Evolutionary conservation across 2,797 vertebrate genomes (phyloP), one percentile per base, ranked within the genome.

Genomic region (Chloroceryle amazona): DNA sequence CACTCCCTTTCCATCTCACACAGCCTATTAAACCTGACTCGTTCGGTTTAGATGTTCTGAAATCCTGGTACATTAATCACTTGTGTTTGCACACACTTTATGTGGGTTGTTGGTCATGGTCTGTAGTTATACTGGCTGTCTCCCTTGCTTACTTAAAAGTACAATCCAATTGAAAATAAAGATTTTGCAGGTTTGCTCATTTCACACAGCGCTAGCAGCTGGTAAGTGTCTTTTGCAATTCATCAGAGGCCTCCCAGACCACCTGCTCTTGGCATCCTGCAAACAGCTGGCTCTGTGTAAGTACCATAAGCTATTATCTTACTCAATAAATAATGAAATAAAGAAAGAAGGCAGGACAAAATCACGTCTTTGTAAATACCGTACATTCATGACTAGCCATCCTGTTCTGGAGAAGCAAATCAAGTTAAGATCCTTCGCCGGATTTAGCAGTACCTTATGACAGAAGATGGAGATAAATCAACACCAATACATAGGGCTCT

Each of bases 131-230:
- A 98, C 92, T 97, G 96, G 94, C 98, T 98, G 98, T 98, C 98
- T 98, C 98, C 93, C 97, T 97, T 97, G 98, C 98, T 98, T 97
- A 97, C 98, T 98, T 98, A 98, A 98, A 98, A 98, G 98, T 98
- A 98, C 98, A 98, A 98, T 98, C 98, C 98, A 98, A 98, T 97
- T 97, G 98, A 97, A 98, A 98, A 98, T 98, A 98, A 98, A 98
- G 98, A 98, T 98, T 98, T 98, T 98, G 98, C 98, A 98, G 98
- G 98, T 98, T 98, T 98, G 97, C 98, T 98, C 98, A 97, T 98
- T 98, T 98, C 98, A 98, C 98, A 97, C 97, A 97, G 98, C 61
- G 98, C 98, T 94, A 97, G 98, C 98, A 98, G 98, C 98, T 98
- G 98, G 98, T 98, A 98, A 98, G 98, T 98, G 98, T 98, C 98